Conservation (phyloP, 2,797 vertebrate species). For the Esox lucius region DNA sequence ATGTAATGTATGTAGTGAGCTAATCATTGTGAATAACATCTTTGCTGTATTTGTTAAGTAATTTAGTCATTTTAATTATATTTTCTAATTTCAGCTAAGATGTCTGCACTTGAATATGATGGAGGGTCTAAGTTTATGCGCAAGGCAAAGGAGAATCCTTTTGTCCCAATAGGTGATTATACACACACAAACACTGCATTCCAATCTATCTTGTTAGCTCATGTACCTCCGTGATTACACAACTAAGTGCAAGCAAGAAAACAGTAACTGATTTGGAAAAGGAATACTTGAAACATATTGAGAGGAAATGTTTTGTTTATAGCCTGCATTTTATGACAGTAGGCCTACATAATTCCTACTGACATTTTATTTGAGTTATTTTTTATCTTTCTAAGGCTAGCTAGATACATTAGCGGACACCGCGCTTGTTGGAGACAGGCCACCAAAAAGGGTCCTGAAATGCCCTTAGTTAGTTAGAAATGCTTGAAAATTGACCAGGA, state of each 20-base stretch:
- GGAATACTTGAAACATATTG: too few relatives aligned
- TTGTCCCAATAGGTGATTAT: slow-evolving; percentile 85
- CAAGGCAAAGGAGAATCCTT: slow-evolving; percentile 89
- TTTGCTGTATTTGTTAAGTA: neutral
- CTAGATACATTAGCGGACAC: too few relatives aligned
- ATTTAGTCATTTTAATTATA: neutral
- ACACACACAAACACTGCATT: neutral
- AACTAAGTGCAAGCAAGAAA: neutral
- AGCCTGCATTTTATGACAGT: too few relatives aligned
- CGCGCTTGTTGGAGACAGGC: too few relatives aligned
- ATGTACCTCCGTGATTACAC: slow-evolving; percentile 12
- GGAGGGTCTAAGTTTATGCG: slow-evolving; percentile 84
- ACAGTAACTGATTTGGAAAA: neutral
- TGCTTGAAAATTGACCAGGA: too few relatives aligned
- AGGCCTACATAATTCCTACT: too few relatives aligned
- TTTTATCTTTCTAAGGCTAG: too few relatives aligned
- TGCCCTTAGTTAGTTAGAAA: too few relatives aligned
- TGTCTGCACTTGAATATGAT: slow-evolving; percentile 71
- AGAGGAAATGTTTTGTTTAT: too few relatives aligned
- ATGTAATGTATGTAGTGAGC: neutral
- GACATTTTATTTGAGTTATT: too few relatives aligned
- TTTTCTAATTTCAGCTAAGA: slow-evolving; percentile 55
- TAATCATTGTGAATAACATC: neutral
- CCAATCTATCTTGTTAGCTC: neutral
- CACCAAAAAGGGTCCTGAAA: too few relatives aligned